Conservation (phyloP, 1,140 invertebrate genomes). For the Brachionus asplanchnoidis region DNA sequence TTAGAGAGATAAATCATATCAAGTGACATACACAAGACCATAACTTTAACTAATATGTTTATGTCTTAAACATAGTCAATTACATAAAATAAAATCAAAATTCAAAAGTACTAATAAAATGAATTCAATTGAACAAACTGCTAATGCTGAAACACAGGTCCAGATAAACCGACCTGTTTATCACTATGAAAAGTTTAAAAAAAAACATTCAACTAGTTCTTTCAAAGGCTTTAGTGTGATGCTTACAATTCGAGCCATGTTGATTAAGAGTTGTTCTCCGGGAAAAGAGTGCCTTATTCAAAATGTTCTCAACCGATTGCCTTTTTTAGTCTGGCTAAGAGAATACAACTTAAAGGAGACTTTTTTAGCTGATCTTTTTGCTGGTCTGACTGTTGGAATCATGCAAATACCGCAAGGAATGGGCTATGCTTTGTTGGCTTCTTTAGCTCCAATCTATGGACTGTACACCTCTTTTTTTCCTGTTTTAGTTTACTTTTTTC, state of each 20-base stretch:
- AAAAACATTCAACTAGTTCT: background rate
- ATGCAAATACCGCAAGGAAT: constrained; percentile 62
- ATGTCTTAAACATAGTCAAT: background rate
- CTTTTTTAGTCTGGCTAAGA: constrained; percentile 49
- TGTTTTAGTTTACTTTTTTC: constrained; percentile 76
- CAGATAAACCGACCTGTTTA: background rate
- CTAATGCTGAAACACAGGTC: background rate
- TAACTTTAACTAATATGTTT: background rate
- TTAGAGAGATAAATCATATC: background rate
- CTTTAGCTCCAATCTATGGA: constrained; percentile 78
- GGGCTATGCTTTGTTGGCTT: constrained; percentile 81
- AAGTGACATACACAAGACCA: background rate
- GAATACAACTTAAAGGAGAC: constrained; percentile 55
- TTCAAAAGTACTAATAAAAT: background rate
- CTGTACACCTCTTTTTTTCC: constrained; percentile 93
- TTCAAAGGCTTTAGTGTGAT: background rate
- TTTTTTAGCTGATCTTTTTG: constrained; percentile 53
- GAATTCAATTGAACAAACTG: background rate
- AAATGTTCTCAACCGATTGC: constrained; percentile 45
- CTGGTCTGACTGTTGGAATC: constrained; percentile 58
- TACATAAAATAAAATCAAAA: background rate
- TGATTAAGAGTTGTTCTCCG: background rate
- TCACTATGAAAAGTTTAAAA: background rate
- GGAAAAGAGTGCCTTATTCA: constrained; percentile 2
- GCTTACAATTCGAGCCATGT: background rate